These are phyloP conservation scores for Actinia equina DNA, from an alignment of 64 coral and sea anemone species.

Conservation along the genomic window DNA sequence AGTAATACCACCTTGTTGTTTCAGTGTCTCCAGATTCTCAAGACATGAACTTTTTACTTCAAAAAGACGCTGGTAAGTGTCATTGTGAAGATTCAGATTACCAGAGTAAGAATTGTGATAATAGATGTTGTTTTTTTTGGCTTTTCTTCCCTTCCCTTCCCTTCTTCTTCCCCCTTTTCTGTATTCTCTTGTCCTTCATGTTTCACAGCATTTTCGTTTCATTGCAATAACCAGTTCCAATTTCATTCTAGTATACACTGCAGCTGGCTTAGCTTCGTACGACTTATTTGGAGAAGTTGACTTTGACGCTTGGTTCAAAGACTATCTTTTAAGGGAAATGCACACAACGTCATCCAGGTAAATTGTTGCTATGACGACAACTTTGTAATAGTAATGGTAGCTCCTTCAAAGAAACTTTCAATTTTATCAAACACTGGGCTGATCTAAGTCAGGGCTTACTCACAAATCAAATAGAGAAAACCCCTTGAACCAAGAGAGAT, in stretches of 20 bases:
- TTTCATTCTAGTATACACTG: constrained; percentile 75
- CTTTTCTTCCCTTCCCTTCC: too few species aligned
- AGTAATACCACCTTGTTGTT: too few species aligned
- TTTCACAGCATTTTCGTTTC: background rate
- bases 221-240: background rate
- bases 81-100: background rate
- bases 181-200: too few species aligned
- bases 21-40: constrained; percentile 77
- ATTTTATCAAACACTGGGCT: background rate
- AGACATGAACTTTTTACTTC: constrained; percentile 70
- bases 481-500: too few species aligned
- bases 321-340: constrained; percentile 65
- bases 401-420: too few species aligned
- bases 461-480: too few species aligned
- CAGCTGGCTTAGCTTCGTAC: constrained; percentile 86
- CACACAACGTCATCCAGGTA: constrained; percentile 76
- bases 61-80: constrained; percentile 85
- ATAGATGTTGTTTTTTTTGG: too few species aligned
- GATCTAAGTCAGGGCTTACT: too few species aligned
- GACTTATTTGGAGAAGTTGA: constrained; percentile 92
- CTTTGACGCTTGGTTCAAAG: constrained; percentile 87
- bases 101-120: too few species aligned
- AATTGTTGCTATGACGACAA: background rate
- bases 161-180: too few species aligned
- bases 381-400: too few species aligned